A percentile compares a stretch with the other conserved stretches of the same genome.
phyloP scores from a whole-genome alignment of 1,140 invertebrate genomes.

The Amyelois transitella region DNA sequence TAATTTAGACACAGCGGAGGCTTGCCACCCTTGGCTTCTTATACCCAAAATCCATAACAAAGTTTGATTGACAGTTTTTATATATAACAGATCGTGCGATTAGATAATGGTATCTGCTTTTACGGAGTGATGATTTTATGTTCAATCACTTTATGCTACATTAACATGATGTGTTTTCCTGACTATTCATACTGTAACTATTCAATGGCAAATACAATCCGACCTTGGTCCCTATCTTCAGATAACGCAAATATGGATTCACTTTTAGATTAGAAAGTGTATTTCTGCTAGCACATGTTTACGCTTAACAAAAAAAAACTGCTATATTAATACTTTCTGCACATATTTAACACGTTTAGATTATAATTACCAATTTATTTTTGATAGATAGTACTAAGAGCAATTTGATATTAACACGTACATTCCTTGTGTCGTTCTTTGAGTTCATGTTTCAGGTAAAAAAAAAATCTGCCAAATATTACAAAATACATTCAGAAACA shows the following conservation, averaged over 20 bases:
- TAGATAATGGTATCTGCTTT: too few relatives aligned
- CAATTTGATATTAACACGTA: too few relatives aligned
- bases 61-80: too few relatives aligned
- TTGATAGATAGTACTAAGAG: too few relatives aligned
- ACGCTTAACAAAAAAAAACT: neutral
- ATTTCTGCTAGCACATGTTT: neutral
- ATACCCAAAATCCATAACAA: neutral
- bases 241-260: neutral
- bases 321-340: too few relatives aligned
- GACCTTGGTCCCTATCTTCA: neutral
- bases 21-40: neutral
- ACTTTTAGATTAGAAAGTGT: neutral
- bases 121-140: too few relatives aligned
- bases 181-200: neutral
- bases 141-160: neutral
- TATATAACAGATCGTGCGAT: too few relatives aligned
- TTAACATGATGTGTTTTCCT: neutral
- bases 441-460: too few relatives aligned
- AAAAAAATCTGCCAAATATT: too few relatives aligned
- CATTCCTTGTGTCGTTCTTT: too few relatives aligned
- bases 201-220: neutral
- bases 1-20: conserved; percentile 10
- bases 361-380: too few relatives aligned
- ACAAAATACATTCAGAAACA: neutral
- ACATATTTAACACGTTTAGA: too few relatives aligned